These are phyloP conservation scores for Macropis europaea DNA, from an alignment of 2,888 invertebrate species.

Conservation along the genomic window DNA sequence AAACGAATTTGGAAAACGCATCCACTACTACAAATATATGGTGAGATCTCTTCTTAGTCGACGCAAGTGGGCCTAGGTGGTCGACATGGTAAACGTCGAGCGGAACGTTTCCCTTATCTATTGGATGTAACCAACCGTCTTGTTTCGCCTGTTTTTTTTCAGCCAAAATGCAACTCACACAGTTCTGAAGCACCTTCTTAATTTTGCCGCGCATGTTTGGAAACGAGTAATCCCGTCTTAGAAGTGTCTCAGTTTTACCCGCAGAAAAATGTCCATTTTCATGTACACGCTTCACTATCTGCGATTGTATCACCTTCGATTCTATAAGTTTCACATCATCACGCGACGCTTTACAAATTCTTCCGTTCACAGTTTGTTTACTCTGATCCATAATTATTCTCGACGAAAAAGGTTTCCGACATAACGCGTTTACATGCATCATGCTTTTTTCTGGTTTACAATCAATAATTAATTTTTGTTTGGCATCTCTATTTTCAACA, in stretches of 20 bases:
- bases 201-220: background rate
- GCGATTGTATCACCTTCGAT: slow-evolving; percentile 1
- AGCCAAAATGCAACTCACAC: background rate
- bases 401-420: no score
- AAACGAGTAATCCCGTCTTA: background rate
- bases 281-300: background rate
- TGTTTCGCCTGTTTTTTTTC: background rate
- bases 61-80: background rate
- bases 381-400: no score
- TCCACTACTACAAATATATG: background rate
- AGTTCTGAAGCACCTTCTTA: background rate
- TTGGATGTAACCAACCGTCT: background rate
- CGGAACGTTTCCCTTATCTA: slow-evolving; percentile 3
- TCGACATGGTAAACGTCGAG: slow-evolving; percentile 5
- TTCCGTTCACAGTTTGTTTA: no score
- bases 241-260: background rate
- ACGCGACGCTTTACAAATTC: background rate
- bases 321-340: background rate
- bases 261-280: slow-evolving; percentile 9
- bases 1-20: background rate
- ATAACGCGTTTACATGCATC: no score
- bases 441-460: no score
- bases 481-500: no score
- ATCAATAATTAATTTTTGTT: no score
- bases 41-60: background rate